Evolutionary conservation across 2,888 invertebrate genomes (phyloP), one percentile per base, ranked within the genome.

Genomic region (Thelaira solivaga): DNA sequence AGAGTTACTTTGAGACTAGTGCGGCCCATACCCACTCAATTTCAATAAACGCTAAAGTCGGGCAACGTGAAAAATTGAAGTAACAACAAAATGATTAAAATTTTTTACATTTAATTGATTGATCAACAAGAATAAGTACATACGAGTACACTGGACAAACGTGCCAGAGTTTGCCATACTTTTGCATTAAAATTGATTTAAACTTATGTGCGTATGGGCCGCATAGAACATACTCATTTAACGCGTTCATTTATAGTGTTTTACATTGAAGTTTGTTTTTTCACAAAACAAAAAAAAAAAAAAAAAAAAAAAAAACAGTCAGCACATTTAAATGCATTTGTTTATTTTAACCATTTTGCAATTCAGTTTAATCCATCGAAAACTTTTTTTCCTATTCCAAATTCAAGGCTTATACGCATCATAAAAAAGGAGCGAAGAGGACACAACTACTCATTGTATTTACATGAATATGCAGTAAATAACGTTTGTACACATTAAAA

Each of bases 171-270:
- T n/a, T n/a, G n/a, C n/a, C n/a, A n/a, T n/a, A n/a, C n/a, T n/a
- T n/a, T n/a, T n/a, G n/a, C n/a, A n/a, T n/a, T n/a, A n/a, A n/a
- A n/a, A n/a, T n/a, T n/a, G n/a, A n/a, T n/a, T n/a, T n/a, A n/a
- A n/a, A n/a, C n/a, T n/a, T n/a, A n/a, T n/a, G n/a, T n/a, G n/a
- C n/a, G n/a, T n/a, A n/a, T n/a, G n/a, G n/a, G n/a, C n/a, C n/a
- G n/a, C n/a, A n/a, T n/a, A n/a, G n/a, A n/a, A n/a, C n/a, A n/a
- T n/a, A n/a, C n/a, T 73, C 45, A 64, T 65, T 59, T 51, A 73
- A 67, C 69, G 74, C 77, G 69, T 74, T 68, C 69, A 69, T 78
- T 78, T 78, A 78, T 69, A 74, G 77, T 72, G 49, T 72, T n/a
- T 76, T 76, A 71, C 67, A 13, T 39, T n/a, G n/a, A n/a, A n/a